A percentile compares a stretch with the other conserved stretches of the same genome.
Conservation (phyloP, 1,140 invertebrate genomes). For the Lamellibrachia luymesi region DNA sequence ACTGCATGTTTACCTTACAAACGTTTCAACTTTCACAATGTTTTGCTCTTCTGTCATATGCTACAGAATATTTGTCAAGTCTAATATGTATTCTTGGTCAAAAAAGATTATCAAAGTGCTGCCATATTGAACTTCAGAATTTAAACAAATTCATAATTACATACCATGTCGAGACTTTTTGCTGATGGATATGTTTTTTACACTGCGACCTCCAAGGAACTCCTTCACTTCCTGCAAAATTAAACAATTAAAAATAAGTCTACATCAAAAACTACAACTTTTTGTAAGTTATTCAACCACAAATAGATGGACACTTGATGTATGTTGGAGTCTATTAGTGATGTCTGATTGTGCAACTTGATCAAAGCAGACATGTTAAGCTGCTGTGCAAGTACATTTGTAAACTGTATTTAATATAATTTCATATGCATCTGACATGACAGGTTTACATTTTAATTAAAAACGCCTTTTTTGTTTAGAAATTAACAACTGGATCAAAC, state of each 20-base stretch:
- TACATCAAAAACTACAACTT: not conserved
- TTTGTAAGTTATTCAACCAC: not conserved
- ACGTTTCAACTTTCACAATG: not conserved
- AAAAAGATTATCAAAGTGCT: too few species aligned
- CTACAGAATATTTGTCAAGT: too few species aligned
- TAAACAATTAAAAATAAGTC: constrained; percentile 6
- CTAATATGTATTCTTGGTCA: too few species aligned
- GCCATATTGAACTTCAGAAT: too few species aligned
- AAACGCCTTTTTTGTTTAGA: too few species aligned
- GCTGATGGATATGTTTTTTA: constrained; percentile 24
- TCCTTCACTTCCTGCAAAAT: constrained; percentile 26
- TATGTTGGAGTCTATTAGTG: not conserved
- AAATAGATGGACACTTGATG: not conserved
- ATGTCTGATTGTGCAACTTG: not conserved
- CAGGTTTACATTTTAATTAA: too few species aligned
- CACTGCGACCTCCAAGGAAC: constrained; percentile 17
- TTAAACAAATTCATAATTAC: not conserved
- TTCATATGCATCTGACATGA: too few species aligned
- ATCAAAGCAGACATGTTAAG: not conserved
- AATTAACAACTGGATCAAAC: too few species aligned
- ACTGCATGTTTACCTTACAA: not conserved
- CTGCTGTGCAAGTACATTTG: not conserved
- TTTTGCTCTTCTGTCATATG: not conserved
- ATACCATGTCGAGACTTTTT: constrained; percentile 24
- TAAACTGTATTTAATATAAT: too few species aligned